Evolutionary conservation across 2,113 vertebrate genomes (phyloP).

Genomic region (Tyto alba): DNA sequence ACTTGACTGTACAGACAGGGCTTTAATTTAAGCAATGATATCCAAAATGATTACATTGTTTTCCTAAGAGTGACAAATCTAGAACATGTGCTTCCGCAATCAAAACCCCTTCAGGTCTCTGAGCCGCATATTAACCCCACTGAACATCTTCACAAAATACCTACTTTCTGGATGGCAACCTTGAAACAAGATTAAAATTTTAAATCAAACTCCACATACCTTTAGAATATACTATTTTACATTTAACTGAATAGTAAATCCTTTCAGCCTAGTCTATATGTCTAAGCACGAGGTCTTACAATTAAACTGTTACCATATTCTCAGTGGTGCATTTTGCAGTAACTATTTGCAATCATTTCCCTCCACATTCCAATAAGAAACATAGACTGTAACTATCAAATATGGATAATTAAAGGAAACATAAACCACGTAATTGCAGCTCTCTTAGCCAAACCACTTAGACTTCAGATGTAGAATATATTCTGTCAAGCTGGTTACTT

Average conservation of each 20-base stretch:
- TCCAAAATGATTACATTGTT: background rate
- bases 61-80: background rate
- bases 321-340: background rate
- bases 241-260: background rate
- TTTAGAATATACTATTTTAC: background rate
- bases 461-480: background rate
- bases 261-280: background rate
- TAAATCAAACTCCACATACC: background rate
- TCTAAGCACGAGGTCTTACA: background rate
- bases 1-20: background rate
- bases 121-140: background rate
- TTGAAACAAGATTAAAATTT: background rate
- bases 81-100: background rate
- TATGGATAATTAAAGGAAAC: constrained; percentile 14
- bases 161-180: background rate
- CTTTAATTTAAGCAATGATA: background rate
- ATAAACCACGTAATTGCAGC: background rate
- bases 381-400: background rate
- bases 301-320: background rate
- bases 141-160: background rate
- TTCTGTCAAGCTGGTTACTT: background rate
- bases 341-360: background rate
- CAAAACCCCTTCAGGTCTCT: background rate
- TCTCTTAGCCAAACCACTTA: background rate
- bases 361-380: background rate